Evolutionary conservation across 2,797 vertebrate genomes (phyloP), one percentile per base, ranked within the genome.

Genomic region (Mycteria americana): DNA sequence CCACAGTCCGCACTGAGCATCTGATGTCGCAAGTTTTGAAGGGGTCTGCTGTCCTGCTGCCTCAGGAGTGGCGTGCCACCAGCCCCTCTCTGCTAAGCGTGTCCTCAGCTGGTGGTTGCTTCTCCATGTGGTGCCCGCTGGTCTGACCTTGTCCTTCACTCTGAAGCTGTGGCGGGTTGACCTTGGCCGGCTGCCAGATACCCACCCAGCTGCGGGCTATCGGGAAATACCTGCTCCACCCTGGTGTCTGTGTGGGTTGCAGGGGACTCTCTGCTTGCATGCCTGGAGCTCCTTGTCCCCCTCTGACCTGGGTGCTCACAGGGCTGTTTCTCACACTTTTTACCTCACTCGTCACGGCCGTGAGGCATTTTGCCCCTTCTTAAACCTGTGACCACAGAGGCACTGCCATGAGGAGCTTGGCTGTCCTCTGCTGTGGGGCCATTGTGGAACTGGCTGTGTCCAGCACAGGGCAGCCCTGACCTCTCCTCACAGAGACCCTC

Each of bases 1-100:
- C 25, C 14, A 3, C 30, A 13, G 39, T 35, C 51, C 0, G 0
- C 1, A 6, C 3, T 13, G 46, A 35, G 37, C 11, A 7, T 5
- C 1, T 7, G 18, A 37, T 41, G 33, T 9, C n/a, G 50, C 59
- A 39, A 22, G 17, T 37, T 64, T 43, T n/a, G 60, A 21, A 30
- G 65, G 19, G 31, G 7, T 45, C 45, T 84, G 84, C 41, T 72
- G 59, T 43, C 48, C 75, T 48, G 35, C 83, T 59, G 48, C 63
- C 45, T n/a, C 46, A 1, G 3, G 48, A 19, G 39, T 7, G 17
- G 8, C 43, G 10, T 56, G 8, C 10, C 54, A 50, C 19, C 70
- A 53, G 35, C 5, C 16, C 25, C 24, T 65, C 37, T 75, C 51
- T 57, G 31, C 76, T 33, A 0, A 7, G 17, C 1, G 1, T 62